Evolutionary conservation across 2,113 vertebrate genomes (phyloP).

Genomic region (Tapirus terrestris): DNA sequence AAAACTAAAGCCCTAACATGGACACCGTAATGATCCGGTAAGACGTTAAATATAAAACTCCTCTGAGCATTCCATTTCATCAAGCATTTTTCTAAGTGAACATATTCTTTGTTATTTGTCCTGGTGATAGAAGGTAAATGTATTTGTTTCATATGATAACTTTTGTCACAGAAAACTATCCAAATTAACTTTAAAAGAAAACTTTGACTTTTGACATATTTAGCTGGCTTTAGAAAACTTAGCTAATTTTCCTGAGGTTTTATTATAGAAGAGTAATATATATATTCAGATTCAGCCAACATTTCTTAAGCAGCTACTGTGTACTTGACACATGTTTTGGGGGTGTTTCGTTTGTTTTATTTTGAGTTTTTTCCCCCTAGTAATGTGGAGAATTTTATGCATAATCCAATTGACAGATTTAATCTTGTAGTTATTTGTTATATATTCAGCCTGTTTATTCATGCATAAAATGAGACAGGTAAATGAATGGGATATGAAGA

Average conservation of each 20-base stretch:
- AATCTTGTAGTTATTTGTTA: conserved; percentile 57
- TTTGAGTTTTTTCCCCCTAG: background rate
- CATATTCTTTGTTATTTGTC: conserved; percentile 27
- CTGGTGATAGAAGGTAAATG: conserved; percentile 45
- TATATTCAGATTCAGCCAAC: background rate
- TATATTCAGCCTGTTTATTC: conserved; percentile 52
- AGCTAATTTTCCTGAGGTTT: conserved; percentile 44
- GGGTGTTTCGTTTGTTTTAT: background rate
- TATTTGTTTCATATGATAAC: background rate
- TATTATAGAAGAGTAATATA: conserved; percentile 10
- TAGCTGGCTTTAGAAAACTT: background rate
- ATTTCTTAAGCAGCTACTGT: conserved; percentile 43
- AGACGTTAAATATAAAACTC: conserved; percentile 58
- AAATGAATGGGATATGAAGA: conserved; percentile 60
- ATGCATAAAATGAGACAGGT: conserved; percentile 61
- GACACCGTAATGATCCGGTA: conserved; percentile 8
- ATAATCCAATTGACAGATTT: conserved; percentile 68
- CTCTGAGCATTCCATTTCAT: background rate
- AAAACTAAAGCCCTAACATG: background rate
- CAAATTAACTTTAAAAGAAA: conserved; percentile 2
- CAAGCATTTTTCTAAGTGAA: conserved; percentile 19
- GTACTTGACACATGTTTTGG: background rate
- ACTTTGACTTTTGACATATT: conserved; percentile 29
- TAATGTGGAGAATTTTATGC: background rate
- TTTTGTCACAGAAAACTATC: conserved; percentile 44